A percentile compares a stretch with the other conserved stretches of the same genome.
Evolutionary conservation across 2,888 invertebrate genomes (phyloP).

Genomic region (Agapetus fuscipes): DNA sequence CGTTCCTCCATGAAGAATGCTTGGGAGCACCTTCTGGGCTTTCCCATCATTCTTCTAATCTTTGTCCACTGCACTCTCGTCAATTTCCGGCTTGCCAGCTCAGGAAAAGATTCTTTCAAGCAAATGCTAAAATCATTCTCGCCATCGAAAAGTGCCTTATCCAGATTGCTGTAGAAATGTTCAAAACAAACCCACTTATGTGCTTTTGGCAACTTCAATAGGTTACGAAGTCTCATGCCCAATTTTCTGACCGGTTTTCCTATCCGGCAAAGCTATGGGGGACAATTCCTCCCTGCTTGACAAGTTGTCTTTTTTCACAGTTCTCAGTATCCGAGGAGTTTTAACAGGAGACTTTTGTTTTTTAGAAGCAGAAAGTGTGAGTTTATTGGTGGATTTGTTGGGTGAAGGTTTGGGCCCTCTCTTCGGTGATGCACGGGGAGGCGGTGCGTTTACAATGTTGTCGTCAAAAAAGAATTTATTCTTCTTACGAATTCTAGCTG

Average conservation of each 20-base stretch:
- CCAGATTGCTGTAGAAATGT: slow-evolving; percentile 99
- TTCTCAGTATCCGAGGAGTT: slow-evolving; percentile 39
- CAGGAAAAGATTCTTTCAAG: slow-evolving; percentile 88
- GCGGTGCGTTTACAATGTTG: slow-evolving; percentile 72
- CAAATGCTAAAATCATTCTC: slow-evolving; percentile 96
- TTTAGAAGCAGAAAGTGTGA: slow-evolving; percentile 38
- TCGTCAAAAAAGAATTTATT: slow-evolving; percentile 86
- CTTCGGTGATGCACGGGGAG: slow-evolving; percentile 63
- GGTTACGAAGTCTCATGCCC: slow-evolving; percentile 82
- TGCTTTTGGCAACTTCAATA: slow-evolving; percentile 94
- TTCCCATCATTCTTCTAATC: slow-evolving; percentile 92
- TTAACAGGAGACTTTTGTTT: slow-evolving; percentile 45
- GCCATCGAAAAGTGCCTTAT: slow-evolving; percentile 86
- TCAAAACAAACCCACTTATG: slow-evolving; percentile 99
- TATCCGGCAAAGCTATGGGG: slow-evolving; percentile 56
- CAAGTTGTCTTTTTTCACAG: slow-evolving; percentile 27
- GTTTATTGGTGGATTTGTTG: slow-evolving; percentile 28
- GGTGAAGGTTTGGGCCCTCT: slow-evolving; percentile 52
- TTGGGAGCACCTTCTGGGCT: slow-evolving; percentile 88
- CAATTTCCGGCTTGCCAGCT: slow-evolving; percentile 73
- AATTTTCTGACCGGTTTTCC: slow-evolving; percentile 80
- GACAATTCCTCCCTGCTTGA: slow-evolving; percentile 33
- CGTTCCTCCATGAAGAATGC: slow-evolving; percentile 96
- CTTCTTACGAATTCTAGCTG: slow-evolving; percentile 80
- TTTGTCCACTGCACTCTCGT: slow-evolving; percentile 92